Base-by-base conservation (phyloP, 2,797 vertebrate genomes). In the Phoebastria nigripes region DNA sequence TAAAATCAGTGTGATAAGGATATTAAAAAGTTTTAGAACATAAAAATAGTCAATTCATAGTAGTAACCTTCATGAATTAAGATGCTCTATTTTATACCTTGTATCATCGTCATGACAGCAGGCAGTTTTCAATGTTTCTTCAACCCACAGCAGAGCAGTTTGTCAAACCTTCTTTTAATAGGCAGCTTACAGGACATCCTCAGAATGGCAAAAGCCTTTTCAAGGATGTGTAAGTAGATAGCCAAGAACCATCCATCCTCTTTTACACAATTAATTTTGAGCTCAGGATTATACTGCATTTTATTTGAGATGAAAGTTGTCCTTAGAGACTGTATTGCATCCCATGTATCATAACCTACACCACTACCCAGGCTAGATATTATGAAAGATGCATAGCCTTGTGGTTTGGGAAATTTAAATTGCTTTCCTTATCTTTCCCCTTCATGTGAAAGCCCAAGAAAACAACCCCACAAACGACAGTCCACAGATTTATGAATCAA, bases 391-490 rank as follows among this genome's bases (percentile, higher is more conserved):
- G 83, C 90, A 95, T 47, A 88, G 70, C 66, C 58, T 72, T 66
- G 80, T 70, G 73, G 51, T 72, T 84, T 92, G 82, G 81, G 88
- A 96, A 92, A 93, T 92, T 86, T 37, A 92, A 72, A 92, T 89
- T 90, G 58, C 66, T 96, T 94, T 92, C 54, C 77, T 92, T 96
- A 95, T 94, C 92, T 92, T 79, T 79, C 35, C 54, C 15, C 44
- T 83, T 95, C 80, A 65, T 6, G 9, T 69, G 72, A 94, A 67
- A 90, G 49, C 35, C 59, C 54, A 86, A 65, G 46, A 96, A 93
- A 94, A 80, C 46, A 94, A 73, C 37, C 52, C 56, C 59, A 88
- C 49, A 80, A 95, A 88, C 41, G 47, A 59, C 0, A 73, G 47
- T 58, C 49, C 56, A 88, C 54, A 83, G 88, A 78, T 71, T 77